Evolutionary conservation across 2,888 invertebrate genomes (phyloP).

Genomic region (Acrobasis repandana): DNA sequence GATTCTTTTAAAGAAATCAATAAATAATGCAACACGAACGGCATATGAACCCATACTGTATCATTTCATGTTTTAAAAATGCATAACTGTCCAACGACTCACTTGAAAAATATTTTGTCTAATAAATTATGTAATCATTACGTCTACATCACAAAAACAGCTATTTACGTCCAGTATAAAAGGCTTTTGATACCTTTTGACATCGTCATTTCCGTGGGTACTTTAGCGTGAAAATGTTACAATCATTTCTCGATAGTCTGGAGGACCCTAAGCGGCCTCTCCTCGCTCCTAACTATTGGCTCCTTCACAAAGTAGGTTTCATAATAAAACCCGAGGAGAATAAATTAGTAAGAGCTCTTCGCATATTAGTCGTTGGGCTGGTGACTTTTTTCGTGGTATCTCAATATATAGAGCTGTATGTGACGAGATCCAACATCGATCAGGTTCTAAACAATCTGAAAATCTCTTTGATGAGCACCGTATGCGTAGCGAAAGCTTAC

Average conservation of each 20-base stretch:
- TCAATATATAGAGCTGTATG: constrained; percentile 63
- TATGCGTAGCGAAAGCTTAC: constrained; percentile 61
- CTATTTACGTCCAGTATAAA: constrained; percentile 19
- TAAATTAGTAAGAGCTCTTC: constrained; percentile 38
- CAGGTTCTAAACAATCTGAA: constrained; percentile 62
- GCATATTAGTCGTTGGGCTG: constrained; percentile 52
- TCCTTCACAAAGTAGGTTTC: constrained; percentile 53
- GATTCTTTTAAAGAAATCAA: too few species aligned
- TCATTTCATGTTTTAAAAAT: background rate
- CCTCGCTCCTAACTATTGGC: constrained; percentile 66
- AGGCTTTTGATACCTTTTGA: background rate
- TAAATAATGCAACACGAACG: too few species aligned
- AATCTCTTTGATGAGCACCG: constrained; percentile 66
- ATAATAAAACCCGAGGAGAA: constrained; percentile 58
- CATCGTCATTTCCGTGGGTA: background rate
- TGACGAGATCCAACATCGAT: constrained; percentile 59
- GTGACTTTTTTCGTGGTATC: constrained; percentile 59
- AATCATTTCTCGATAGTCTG: constrained; percentile 43
- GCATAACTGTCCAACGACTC: background rate
- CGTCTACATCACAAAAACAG: background rate
- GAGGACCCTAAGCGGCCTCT: constrained; percentile 56
- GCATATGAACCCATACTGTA: background rate
- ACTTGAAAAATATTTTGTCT: background rate
- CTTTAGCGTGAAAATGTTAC: constrained; percentile 40
- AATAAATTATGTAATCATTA: background rate